These are phyloP conservation scores for Cataglyphis livida DNA, from an alignment of 2,888 invertebrate species.

Conservation along the genomic window DNA sequence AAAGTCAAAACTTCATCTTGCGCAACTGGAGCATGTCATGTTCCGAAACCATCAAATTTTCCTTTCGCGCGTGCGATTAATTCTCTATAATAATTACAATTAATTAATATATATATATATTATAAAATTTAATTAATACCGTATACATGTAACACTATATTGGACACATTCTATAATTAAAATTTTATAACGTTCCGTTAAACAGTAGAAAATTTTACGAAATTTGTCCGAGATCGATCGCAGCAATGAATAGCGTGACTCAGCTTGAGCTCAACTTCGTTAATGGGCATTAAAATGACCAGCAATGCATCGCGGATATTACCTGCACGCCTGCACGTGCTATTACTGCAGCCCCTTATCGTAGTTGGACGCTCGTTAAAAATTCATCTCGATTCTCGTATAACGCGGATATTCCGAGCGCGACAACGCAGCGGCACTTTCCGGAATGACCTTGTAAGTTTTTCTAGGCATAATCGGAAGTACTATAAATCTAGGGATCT, in stretches of 20 bases:
- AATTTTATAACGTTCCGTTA: background rate
- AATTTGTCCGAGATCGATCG: slow-evolving; percentile 14
- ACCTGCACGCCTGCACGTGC: slow-evolving; percentile 31
- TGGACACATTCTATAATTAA: no score
- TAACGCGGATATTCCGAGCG: background rate
- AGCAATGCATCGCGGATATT: slow-evolving; percentile 32
- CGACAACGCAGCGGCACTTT: background rate
- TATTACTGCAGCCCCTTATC: slow-evolving; percentile 26
- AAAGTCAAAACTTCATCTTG: background rate
- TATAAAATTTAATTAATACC: no score
- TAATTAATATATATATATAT: background rate
- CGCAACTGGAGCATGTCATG: background rate
- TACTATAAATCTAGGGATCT: background rate
- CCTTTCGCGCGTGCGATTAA: background rate
- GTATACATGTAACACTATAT: no score
- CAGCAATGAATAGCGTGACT: slow-evolving; percentile 26
- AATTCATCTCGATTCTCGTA: slow-evolving; percentile 19
- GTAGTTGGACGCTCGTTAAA: slow-evolving; percentile 34
- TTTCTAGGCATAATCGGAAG: background rate
- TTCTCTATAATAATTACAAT: background rate
- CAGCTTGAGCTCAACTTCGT: slow-evolving; percentile 20
- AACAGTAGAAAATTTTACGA: slow-evolving; percentile 38
- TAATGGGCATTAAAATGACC: slow-evolving; percentile 40
- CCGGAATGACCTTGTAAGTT: slow-evolving; percentile 1
- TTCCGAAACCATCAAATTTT: background rate